These are phyloP conservation scores for Myrmophylax atrothorax DNA, from an alignment of 2,113 vertebrate species.

Conservation along the genomic window DNA sequence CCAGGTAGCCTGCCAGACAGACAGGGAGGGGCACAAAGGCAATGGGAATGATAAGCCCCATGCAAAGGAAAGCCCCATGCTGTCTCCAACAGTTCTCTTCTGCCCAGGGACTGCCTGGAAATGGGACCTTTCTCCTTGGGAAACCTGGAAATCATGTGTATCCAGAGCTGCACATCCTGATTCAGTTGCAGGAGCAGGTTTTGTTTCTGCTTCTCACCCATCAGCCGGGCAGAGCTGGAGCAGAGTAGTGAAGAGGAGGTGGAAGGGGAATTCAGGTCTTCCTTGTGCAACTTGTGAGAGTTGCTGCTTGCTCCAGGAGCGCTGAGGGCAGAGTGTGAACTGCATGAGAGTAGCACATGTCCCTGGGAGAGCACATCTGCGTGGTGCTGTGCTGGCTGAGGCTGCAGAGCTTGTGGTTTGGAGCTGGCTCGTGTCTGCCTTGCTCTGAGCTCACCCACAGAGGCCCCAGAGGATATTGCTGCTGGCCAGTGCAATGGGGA, in stretches of 20 bases:
- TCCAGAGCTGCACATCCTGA: background rate
- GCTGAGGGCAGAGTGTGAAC: background rate
- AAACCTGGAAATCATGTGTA: background rate
- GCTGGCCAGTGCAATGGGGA: background rate
- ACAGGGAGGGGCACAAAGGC: conserved; percentile 19
- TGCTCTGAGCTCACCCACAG: background rate
- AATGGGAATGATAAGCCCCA: background rate
- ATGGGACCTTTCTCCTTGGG: background rate
- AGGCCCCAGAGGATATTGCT: background rate
- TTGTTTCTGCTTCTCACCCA: background rate
- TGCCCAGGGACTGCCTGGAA: background rate
- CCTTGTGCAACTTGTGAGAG: background rate
- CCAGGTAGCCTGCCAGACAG: conserved; percentile 25
- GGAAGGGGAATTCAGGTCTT: background rate
- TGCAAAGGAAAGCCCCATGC: background rate
- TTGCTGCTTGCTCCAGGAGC: background rate
- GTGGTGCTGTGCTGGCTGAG: background rate
- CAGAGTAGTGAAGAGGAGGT: background rate
- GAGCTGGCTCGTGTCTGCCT: background rate
- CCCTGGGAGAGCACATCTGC: conserved; percentile 1
- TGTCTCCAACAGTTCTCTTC: background rate
- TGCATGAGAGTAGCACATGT: background rate
- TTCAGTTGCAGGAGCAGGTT: background rate
- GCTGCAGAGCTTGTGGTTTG: background rate
- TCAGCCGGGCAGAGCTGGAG: background rate